These are phyloP conservation scores for Gonatopus flavifemur DNA, from an alignment of 1,140 invertebrate species.

Conservation along the genomic window DNA sequence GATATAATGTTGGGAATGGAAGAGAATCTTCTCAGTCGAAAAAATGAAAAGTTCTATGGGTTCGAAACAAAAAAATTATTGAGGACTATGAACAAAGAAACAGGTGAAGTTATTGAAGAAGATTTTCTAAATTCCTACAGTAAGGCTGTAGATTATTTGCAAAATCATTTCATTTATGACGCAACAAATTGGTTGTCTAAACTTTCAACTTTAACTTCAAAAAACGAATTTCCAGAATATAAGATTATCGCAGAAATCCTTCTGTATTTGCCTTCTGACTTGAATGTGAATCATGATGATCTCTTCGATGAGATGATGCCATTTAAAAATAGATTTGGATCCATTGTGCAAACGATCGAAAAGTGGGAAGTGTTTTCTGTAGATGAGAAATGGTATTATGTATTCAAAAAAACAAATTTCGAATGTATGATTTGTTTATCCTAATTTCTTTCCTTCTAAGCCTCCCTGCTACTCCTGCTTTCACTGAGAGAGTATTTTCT, in stretches of 20 bases:
- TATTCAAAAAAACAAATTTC: neutral
- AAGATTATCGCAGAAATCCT: neutral
- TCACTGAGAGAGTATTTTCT: conserved; percentile 14
- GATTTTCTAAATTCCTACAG: neutral
- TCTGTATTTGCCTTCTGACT: neutral
- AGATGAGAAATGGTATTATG: neutral
- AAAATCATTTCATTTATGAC: neutral
- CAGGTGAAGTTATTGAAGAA: neutral
- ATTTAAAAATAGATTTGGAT: neutral
- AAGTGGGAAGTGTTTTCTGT: neutral
- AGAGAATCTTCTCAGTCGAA: conserved; percentile 9
- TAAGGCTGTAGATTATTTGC: neutral
- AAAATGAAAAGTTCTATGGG: conserved; percentile 12
- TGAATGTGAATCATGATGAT: neutral
- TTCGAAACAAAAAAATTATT: neutral
- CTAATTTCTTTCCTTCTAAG: conserved; percentile 1
- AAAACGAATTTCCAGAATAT: neutral
- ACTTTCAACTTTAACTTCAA: neutral
- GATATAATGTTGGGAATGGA: conserved; percentile 13
- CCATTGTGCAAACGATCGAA: neutral
- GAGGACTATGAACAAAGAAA: too few species aligned
- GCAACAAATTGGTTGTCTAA: neutral
- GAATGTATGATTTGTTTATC: neutral
- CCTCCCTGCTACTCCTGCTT: conserved; percentile 10
- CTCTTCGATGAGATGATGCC: neutral